Percentiles rank a stretch among this genome's conserved stretches.
Evolutionary conservation across 1,140 invertebrate species (phyloP).

Genomic region (Drosophila setifemur): DNA sequence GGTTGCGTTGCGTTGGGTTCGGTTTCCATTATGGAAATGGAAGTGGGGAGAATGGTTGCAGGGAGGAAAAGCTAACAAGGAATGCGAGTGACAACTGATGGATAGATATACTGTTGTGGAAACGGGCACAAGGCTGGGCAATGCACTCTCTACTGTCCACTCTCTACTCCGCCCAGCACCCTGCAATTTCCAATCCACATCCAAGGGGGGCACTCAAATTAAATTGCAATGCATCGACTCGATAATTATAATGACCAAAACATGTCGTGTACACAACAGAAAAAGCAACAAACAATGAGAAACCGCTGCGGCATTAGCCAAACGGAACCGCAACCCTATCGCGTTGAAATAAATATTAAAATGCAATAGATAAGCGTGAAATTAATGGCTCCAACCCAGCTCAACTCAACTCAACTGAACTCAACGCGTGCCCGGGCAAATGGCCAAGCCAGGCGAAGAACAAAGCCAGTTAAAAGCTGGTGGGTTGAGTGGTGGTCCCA

Average conservation of each 20-base stretch:
- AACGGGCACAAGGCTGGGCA: slow-evolving; percentile 19
- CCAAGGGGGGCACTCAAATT: slow-evolving; percentile 44
- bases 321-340: slow-evolving; percentile 36
- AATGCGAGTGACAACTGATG: slow-evolving; percentile 12
- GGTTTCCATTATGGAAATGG: slow-evolving; percentile 18
- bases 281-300: background rate
- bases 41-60: background rate
- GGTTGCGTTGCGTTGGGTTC: background rate
- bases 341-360: slow-evolving; percentile 61
- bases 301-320: slow-evolving; percentile 43
- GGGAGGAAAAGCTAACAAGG: background rate
- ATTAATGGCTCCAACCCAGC: slow-evolving; percentile 53
- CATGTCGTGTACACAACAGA: slow-evolving; percentile 58
- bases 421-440: slow-evolving; percentile 9
- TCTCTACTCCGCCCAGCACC: background rate
- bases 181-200: slow-evolving; percentile 13
- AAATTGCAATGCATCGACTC: slow-evolving; percentile 60
- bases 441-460: slow-evolving; percentile 3
- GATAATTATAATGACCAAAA: slow-evolving; percentile 73
- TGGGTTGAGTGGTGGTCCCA: background rate
- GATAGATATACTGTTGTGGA: slow-evolving; percentile 5
- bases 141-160: slow-evolving; percentile 4
- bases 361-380: slow-evolving; percentile 66
- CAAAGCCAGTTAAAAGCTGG: slow-evolving; percentile 1
- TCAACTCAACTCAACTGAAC: background rate